Conservation (phyloP, 2,888 invertebrate species). For the Mesochorus sp. region DNA sequence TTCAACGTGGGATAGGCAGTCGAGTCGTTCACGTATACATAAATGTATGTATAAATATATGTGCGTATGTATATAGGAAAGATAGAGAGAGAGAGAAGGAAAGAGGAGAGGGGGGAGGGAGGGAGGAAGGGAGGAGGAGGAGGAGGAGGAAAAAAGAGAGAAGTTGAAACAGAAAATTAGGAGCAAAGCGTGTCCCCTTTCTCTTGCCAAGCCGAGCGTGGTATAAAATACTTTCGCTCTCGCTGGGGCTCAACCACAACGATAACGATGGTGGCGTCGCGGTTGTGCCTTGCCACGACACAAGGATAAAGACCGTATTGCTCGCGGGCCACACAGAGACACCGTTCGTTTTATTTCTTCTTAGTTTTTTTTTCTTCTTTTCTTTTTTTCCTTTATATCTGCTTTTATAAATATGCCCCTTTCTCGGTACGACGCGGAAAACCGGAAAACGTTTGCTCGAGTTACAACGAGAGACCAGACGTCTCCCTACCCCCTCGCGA, state of each 20-base stretch:
- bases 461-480: conserved; percentile 12
- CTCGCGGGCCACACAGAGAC: conserved; percentile 38
- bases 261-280: conserved; percentile 23
- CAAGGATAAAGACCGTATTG: conserved; percentile 27
- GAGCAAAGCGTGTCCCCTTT: conserved; percentile 82
- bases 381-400: not conserved
- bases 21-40: conserved; percentile 28
- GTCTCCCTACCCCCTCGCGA: not conserved
- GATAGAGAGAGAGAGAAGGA: not conserved
- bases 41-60: not conserved
- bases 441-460: conserved; percentile 74
- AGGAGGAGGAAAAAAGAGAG: conserved; percentile 8
- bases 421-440: conserved; percentile 71
- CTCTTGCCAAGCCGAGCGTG: conserved; percentile 82
- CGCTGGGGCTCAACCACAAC: conserved; percentile 62
- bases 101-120: conserved; percentile 24
- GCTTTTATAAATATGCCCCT: conserved; percentile 6
- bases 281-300: conserved; percentile 7
- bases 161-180: conserved; percentile 80
- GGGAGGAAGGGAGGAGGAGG: not conserved
- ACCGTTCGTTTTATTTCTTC: not conserved
- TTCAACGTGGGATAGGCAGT: conserved; percentile 49
- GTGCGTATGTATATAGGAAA: conserved; percentile 4
- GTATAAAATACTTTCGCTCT: conserved; percentile 82
- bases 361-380: conserved; percentile 16